Percentiles rank a stretch among this genome's conserved stretches.
phyloP scores from a whole-genome alignment of 1,140 invertebrate species.

The Zaprionus capensis region DNA sequence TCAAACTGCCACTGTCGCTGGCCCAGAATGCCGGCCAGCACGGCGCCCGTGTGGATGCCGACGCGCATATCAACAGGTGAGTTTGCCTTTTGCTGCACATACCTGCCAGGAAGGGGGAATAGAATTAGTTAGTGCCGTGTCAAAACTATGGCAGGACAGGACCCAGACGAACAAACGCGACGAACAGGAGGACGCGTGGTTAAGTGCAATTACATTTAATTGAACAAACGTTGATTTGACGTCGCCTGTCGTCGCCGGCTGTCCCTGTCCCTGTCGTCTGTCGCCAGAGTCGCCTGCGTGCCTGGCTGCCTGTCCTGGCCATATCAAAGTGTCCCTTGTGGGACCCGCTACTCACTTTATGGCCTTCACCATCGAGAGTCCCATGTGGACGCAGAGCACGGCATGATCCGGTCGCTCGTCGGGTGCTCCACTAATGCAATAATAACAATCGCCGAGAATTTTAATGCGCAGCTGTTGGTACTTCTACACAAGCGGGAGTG shows the following conservation, averaged over 20 bases:
- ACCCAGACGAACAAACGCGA: background rate
- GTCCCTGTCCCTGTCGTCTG: constrained; percentile 1
- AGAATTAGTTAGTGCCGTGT: constrained; percentile 19
- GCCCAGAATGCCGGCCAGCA: constrained; percentile 97
- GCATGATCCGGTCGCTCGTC: constrained; percentile 95
- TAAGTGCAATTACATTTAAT: constrained; percentile 80
- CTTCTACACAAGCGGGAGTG: constrained; percentile 86
- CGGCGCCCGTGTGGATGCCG: constrained; percentile 97
- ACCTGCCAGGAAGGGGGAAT: constrained; percentile 85
- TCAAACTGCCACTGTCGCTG: constrained; percentile 99
- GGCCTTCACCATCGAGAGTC: constrained; percentile 97
- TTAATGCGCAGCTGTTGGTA: constrained; percentile 97
- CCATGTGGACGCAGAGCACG: constrained; percentile 97
- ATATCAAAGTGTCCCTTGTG: background rate
- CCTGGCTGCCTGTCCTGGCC: background rate
- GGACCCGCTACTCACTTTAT: constrained; percentile 91
- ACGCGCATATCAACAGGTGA: constrained; percentile 99
- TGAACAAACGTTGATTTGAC: constrained; percentile 78
- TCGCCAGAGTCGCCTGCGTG: constrained; percentile 18
- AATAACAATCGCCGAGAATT: constrained; percentile 98
- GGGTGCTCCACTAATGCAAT: constrained; percentile 96
- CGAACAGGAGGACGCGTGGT: constrained; percentile 51
- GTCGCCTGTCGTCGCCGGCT: constrained; percentile 36
- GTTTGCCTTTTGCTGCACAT: constrained; percentile 97
- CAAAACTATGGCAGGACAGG: constrained; percentile 18